Evolutionary conservation across 2,113 vertebrate genomes (phyloP).

Genomic region (Seriola quinqueradiata): DNA sequence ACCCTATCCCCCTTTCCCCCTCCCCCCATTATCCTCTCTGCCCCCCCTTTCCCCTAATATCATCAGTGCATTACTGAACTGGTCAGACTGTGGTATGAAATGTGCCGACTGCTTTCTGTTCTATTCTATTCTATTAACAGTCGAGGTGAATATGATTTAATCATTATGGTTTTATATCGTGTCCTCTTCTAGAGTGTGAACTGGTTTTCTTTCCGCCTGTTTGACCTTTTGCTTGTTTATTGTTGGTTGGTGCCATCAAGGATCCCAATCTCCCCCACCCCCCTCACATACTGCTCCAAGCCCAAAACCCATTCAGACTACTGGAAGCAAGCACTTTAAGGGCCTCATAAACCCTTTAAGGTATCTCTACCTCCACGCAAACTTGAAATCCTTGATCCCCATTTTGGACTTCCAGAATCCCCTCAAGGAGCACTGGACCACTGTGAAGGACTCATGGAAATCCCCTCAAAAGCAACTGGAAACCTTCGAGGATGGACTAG

Average conservation of each 20-base stretch:
- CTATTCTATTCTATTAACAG: neutral
- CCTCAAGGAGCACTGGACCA: neutral
- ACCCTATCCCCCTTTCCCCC: slow-evolving; percentile 66
- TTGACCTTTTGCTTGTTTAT: neutral
- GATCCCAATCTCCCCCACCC: neutral
- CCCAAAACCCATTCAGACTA: neutral
- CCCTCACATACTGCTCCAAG: neutral
- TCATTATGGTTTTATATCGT: too few relatives aligned
- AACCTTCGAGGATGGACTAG: too few relatives aligned
- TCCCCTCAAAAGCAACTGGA: too few relatives aligned
- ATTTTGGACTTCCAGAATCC: too few relatives aligned
- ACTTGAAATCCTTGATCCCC: too few relatives aligned
- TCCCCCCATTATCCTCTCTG: slow-evolving; percentile 41
- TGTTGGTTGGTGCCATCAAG: neutral
- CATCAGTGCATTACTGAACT: slow-evolving; percentile 32
- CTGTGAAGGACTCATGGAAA: too few relatives aligned
- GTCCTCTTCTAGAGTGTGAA: too few relatives aligned
- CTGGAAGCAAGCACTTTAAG: neutral
- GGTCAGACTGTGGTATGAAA: slow-evolving; percentile 13
- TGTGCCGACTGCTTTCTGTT: neutral
- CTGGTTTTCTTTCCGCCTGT: neutral
- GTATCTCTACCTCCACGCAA: neutral
- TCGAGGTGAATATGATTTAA: neutral
- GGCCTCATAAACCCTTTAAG: neutral
- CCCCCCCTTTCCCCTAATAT: slow-evolving; percentile 23